Evolutionary conservation across 2,113 vertebrate genomes (phyloP).

Genomic region (Microtus richardsoni): DNA sequence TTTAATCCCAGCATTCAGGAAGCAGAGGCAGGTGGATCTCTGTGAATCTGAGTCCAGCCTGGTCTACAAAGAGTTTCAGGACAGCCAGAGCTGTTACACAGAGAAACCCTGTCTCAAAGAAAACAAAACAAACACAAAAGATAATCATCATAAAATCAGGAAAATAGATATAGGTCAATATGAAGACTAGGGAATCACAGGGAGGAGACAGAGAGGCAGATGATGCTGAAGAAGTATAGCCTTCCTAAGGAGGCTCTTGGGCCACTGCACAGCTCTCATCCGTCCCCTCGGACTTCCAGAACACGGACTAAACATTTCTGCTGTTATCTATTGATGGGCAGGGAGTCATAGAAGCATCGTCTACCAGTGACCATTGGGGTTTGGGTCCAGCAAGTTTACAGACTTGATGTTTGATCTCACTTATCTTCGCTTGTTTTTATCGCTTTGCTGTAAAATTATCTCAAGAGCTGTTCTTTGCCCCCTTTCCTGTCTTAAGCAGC

Average conservation of each 20-base stretch:
- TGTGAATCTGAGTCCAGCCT: neutral
- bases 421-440: conserved; percentile 42
- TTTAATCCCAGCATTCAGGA: neutral
- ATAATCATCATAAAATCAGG: conserved; percentile 13
- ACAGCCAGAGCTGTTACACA: neutral
- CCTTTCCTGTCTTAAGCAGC: conserved; percentile 29
- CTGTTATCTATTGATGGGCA: neutral
- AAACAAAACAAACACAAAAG: neutral
- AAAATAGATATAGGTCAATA: conserved; percentile 20
- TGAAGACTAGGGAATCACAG: neutral
- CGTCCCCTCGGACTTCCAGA: conserved; percentile 6
- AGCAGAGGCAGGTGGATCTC: neutral
- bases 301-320: fast-evolving
- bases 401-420: neutral
- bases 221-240: neutral
- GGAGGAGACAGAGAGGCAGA: neutral
- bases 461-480: neutral
- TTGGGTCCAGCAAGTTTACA: conserved; percentile 28
- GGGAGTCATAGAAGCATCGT: neutral
- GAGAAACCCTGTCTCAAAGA: neutral
- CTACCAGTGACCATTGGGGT: neutral
- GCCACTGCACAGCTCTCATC: neutral
- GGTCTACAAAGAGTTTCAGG: neutral
- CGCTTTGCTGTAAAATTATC: neutral
- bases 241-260: neutral